Base-by-base conservation (phyloP, 1,140 invertebrate species). In the Hormaphis cornu region DNA sequence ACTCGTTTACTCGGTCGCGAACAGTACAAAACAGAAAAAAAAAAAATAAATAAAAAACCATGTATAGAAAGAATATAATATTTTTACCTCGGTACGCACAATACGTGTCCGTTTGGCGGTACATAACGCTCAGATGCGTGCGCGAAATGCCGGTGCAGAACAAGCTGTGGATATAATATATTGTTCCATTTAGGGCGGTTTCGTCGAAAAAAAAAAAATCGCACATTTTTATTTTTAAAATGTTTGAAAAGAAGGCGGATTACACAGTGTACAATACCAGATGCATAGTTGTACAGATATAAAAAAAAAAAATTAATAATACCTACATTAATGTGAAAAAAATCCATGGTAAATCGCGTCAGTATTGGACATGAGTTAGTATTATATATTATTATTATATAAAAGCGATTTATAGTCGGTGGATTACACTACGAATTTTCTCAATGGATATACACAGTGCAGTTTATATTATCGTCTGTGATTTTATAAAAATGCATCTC, bases 201-300 rank as follows among this genome's bases (percentile, higher is more conserved):
- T 56, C 30, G 20, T 6, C 3, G 20, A 37, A 56, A 56, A 56
- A 56, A 56, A n/a, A 53, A 18, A n/a, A 20, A 56, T 56, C 53
- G 12, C 20, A 2, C 12, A 56, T 37, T 37, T 56, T 22, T n/a
- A 42, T 42, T 37, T 58, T 40, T 58, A 33, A 37, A 58, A 37
- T n/a, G n/a, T 58, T 58, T 58, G 54, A 58, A 58, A 56, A 58
- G 54, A 35, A 40, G 33, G 54, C 54, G 33, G 33, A 58, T 58
- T 58, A 40, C 5, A 40, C 54, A n/a, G 14, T 58, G 12, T 24
- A 37, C 9, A 16, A 35, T 18, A 56, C n/a, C n/a, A n/a, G n/a
- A 37, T 56, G 37, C 52, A 28, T 18, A 28, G 52, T 30, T 30
- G n/a, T n/a, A n/a, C n/a, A n/a, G 52, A 56, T 56, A 35, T 35